Percentiles rank a stretch among this genome's conserved stretches.
These are phyloP conservation scores for Epicampocera succincta DNA, from an alignment of 2,888 invertebrate species.

Conservation along the genomic window DNA sequence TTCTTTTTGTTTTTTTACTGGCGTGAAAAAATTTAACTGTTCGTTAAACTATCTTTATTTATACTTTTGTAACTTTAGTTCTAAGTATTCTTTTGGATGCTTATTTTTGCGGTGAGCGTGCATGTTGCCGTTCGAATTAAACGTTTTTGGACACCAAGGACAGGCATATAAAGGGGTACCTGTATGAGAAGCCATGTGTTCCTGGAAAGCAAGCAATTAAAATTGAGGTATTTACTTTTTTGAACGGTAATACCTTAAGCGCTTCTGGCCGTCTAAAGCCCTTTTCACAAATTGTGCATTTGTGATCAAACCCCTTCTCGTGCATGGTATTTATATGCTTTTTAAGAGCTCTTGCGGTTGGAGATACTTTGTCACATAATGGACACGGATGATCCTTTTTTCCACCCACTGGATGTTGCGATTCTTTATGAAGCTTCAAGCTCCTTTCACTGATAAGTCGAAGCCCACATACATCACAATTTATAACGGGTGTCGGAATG, in stretches of 20 bases:
- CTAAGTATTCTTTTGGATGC: conserved; percentile 80
- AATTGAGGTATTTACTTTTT: neutral
- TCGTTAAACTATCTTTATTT: too few relatives aligned
- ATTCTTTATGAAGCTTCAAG: conserved; percentile 78
- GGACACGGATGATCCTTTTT: conserved; percentile 76
- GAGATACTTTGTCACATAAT: conserved; percentile 78
- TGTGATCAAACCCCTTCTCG: conserved; percentile 75
- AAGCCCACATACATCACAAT: conserved; percentile 79
- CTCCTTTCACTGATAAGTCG: conserved; percentile 77
- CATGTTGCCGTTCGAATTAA: conserved; percentile 79
- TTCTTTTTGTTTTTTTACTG: too few relatives aligned
- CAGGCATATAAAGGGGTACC: conserved; percentile 78
- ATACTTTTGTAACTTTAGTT: conserved; percentile 58
- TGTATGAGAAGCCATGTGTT: conserved; percentile 79
- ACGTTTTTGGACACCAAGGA: conserved; percentile 78
- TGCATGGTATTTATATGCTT: conserved; percentile 80
- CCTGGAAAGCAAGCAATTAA: conserved; percentile 71
- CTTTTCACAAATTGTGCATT: conserved; percentile 79
- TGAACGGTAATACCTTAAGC: neutral
- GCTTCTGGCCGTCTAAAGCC: conserved; percentile 77
- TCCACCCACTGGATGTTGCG: conserved; percentile 76
- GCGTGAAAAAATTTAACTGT: neutral
- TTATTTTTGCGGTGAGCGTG: conserved; percentile 78
- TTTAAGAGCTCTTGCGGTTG: conserved; percentile 78
- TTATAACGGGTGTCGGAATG: conserved; percentile 76